Percentiles rank a stretch among this genome's conserved stretches.
Conservation (phyloP, 2,888 invertebrate genomes). For the Temnothorax ravouxi region DNA sequence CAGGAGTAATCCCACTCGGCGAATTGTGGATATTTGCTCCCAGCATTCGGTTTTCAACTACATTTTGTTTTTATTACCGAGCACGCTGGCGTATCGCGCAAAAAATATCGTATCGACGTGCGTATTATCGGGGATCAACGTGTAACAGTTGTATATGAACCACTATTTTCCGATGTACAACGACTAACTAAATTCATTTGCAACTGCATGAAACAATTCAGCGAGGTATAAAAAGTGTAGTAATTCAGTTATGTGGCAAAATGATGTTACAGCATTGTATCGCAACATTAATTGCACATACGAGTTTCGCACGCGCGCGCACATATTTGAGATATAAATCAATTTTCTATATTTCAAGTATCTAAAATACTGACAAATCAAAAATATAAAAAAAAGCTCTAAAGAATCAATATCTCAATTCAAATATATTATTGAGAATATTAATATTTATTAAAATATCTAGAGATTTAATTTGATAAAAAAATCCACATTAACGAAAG, state of each 20-base stretch:
- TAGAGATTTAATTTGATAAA: neutral
- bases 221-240: constrained; percentile 19
- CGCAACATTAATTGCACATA: constrained; percentile 24
- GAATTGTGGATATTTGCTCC: constrained; percentile 49
- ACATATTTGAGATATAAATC: neutral
- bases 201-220: constrained; percentile 42
- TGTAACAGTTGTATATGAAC: constrained; percentile 25
- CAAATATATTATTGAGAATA: neutral
- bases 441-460: neutral
- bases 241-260: constrained; percentile 11
- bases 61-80: constrained; percentile 46
- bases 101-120: constrained; percentile 48
- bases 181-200: constrained; percentile 50
- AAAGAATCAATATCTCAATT: neutral
- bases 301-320: neutral
- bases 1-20: constrained; percentile 36
- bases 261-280: constrained; percentile 5
- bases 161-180: constrained; percentile 14
- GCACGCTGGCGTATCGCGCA: neutral
- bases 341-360: neutral
- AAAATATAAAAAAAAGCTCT: neutral
- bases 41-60: constrained; percentile 46
- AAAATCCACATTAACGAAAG: neutral
- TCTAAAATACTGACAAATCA: neutral
- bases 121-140: constrained; percentile 41